Conservation (phyloP, 2,113 vertebrate genomes). For the Hemicordylus capensis region DNA sequence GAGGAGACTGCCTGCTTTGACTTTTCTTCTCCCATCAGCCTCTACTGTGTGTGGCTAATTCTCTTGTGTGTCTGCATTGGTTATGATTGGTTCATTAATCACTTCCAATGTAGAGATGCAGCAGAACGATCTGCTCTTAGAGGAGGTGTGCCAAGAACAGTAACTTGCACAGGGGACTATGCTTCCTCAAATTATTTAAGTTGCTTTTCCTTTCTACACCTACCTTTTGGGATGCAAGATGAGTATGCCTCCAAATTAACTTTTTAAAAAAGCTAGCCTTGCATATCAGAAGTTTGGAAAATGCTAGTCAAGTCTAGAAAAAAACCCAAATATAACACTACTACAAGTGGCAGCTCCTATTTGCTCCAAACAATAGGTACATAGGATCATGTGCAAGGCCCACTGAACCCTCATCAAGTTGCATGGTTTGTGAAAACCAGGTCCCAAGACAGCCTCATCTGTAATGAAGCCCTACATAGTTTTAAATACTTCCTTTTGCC, state of each 20-base stretch:
- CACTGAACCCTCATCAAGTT: neutral
- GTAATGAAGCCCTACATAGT: neutral
- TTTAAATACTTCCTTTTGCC: neutral
- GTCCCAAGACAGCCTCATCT: neutral
- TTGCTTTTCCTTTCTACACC: too few relatives aligned
- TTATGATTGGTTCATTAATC: neutral
- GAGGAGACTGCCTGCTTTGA: neutral
- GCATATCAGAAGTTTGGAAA: neutral
- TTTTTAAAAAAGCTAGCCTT: neutral
- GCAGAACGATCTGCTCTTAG: too few relatives aligned
- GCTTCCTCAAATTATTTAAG: too few relatives aligned
- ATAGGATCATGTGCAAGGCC: neutral
- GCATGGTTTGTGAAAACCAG: neutral
- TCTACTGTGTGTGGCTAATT: neutral
- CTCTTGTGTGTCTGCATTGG: neutral
- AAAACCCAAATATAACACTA: neutral
- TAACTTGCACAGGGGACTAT: too few relatives aligned
- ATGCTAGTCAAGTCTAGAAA: neutral
- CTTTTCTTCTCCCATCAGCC: neutral
- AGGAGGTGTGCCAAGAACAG: too few relatives aligned
- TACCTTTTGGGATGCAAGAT: too few relatives aligned
- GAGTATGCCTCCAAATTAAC: neutral
- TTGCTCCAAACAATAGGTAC: neutral
- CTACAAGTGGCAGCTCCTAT: too few relatives aligned
- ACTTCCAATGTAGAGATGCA: neutral